A percentile compares a stretch with the other conserved stretches of the same genome.
Conservation (phyloP, 2,797 vertebrate genomes). For the Scyliorhinus canicula region DNA sequence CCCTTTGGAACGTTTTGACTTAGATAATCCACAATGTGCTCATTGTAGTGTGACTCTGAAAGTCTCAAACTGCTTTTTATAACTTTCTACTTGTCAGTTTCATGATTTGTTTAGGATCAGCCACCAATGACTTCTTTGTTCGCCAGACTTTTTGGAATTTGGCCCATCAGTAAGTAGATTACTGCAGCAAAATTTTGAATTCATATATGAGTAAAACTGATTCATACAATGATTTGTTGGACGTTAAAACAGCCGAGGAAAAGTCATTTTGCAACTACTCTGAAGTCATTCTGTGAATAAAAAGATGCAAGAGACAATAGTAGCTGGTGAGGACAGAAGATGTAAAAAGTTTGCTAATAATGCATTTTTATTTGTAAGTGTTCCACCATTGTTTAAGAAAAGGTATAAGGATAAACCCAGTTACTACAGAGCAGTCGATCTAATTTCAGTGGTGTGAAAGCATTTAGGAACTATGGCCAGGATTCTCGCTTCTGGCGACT, state of each 20-base stretch:
- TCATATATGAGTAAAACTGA: background rate
- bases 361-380: background rate
- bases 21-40: background rate
- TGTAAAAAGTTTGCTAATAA: background rate
- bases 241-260: background rate
- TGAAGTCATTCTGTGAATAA: background rate
- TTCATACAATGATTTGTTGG: background rate
- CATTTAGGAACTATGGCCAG: background rate
- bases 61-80: background rate
- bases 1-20: background rate
- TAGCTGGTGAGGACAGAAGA: background rate
- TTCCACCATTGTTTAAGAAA: background rate
- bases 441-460: background rate
- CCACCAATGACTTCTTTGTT: slow-evolving; percentile 31
- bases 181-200: background rate
- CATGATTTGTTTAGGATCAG: background rate
- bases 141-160: background rate
- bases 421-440: background rate
- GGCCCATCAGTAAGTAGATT: slow-evolving; percentile 36
- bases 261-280: background rate
- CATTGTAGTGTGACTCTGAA: background rate
- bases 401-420: background rate
- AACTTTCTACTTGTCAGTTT: slow-evolving; percentile 20
- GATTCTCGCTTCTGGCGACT: no score
- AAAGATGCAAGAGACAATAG: background rate